These are phyloP conservation scores for Aethes cnicana DNA, from an alignment of 2,888 invertebrate genomes.

Conservation along the genomic window DNA sequence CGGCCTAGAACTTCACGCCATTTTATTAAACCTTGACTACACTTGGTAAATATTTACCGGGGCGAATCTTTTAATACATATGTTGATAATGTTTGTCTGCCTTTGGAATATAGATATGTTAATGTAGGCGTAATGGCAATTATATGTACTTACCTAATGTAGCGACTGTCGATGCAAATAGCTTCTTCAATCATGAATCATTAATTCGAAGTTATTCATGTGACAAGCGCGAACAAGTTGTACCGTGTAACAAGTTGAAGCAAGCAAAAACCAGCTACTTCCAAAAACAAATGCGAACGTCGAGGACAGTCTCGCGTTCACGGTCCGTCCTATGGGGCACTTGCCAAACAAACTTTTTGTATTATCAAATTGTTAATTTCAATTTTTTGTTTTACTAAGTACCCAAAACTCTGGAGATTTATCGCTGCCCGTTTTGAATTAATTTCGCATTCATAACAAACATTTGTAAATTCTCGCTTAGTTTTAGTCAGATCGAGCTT, in stretches of 20 bases:
- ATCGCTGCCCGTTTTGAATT: conserved; percentile 76
- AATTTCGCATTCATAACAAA: conserved; percentile 77
- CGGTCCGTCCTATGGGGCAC: conserved; percentile 60
- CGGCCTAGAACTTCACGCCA: too few relatives aligned
- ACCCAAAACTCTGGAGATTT: conserved; percentile 72
- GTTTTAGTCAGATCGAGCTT: conserved; percentile 54
- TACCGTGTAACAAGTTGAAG: conserved; percentile 42
- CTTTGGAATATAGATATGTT: too few relatives aligned
- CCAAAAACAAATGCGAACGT: conserved; percentile 50
- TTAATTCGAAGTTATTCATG: conserved; percentile 14
- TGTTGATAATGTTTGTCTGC: too few relatives aligned
- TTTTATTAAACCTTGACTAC: too few relatives aligned
- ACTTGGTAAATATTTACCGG: too few relatives aligned
- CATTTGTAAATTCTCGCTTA: conserved; percentile 59
- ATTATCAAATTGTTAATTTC: conserved; percentile 76
- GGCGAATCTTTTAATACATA: too few relatives aligned
- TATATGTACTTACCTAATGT: too few relatives aligned
- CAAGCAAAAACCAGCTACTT: conserved; percentile 50
- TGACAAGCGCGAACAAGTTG: conserved; percentile 34
- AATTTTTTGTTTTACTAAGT: conserved; percentile 80
- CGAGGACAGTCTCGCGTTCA: conserved; percentile 43
- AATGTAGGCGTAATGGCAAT: too few relatives aligned
- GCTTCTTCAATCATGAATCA: too few relatives aligned
- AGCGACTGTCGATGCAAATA: too few relatives aligned
- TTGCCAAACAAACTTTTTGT: conserved; percentile 76